A percentile compares a stretch with the other conserved stretches of the same genome.
Conservation (phyloP, 2,888 invertebrate genomes). For the Polyommatus icarus region DNA sequence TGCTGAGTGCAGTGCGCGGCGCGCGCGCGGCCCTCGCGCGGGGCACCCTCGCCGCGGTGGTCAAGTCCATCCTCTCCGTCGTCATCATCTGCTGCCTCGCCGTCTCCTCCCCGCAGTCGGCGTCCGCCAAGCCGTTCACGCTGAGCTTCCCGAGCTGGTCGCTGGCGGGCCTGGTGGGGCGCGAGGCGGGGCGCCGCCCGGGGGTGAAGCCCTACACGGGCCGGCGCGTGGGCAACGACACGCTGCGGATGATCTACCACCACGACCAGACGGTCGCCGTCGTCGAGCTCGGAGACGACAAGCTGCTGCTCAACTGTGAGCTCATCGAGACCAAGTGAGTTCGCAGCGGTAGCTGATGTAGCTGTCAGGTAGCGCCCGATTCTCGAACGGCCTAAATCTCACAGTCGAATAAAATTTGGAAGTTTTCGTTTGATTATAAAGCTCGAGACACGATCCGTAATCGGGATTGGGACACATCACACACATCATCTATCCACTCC, state of each 20-base stretch:
- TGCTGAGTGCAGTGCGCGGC: constrained; percentile 66
- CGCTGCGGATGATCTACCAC: constrained; percentile 87
- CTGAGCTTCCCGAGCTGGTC: constrained; percentile 75
- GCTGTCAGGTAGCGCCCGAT: background rate
- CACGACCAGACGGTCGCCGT: constrained; percentile 92
- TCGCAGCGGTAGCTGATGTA: too few relatives aligned
- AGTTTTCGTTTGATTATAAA: background rate
- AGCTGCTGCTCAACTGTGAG: constrained; percentile 87
- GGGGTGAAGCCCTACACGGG: constrained; percentile 83
- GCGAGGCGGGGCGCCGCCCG: constrained; percentile 56
- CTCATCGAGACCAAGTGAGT: constrained; percentile 94
- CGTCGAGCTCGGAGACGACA: constrained; percentile 86
- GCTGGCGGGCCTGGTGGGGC: constrained; percentile 69
- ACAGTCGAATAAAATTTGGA: background rate
- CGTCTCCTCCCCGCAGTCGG: constrained; percentile 69
- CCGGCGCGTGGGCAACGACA: constrained; percentile 82
- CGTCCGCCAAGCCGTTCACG: constrained; percentile 72
- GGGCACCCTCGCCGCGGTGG: constrained; percentile 66
- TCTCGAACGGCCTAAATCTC: too few relatives aligned
- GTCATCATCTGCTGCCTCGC: constrained; percentile 71
- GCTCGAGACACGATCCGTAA: too few relatives aligned
- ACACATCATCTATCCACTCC: too few relatives aligned
- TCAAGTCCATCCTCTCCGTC: constrained; percentile 68
- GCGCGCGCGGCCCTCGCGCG: constrained; percentile 66
- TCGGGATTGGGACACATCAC: too few relatives aligned